Conservation (phyloP, 2,888 invertebrate species). For the Leucophora obtusa region DNA sequence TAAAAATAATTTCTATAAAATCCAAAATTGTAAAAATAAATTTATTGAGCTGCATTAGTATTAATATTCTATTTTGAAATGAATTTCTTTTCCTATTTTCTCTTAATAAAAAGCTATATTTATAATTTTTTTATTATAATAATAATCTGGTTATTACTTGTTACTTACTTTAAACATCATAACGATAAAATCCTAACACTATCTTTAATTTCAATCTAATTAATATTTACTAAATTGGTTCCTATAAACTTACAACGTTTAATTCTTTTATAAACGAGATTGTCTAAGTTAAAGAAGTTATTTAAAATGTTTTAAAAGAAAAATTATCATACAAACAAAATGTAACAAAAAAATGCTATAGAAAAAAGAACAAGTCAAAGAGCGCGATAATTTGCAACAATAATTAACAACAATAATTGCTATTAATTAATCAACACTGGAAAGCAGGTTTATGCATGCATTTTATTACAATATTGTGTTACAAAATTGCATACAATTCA, state of each 20-base stretch:
- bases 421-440: constrained; percentile 54
- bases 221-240: constrained; percentile 35
- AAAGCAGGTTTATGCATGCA: constrained; percentile 12
- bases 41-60: too few relatives aligned
- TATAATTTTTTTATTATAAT: background rate
- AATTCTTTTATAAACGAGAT: background rate
- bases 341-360: constrained; percentile 5
- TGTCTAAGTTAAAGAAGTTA: constrained; percentile 18
- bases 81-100: background rate
- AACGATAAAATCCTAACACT: constrained; percentile 30
- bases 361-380: constrained; percentile 37
- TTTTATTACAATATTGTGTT: constrained; percentile 11
- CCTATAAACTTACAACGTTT: constrained; percentile 7
- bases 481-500: background rate
- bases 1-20: too few relatives aligned
- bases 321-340: background rate
- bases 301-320: constrained; percentile 4
- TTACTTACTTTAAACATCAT: background rate
- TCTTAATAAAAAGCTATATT: background rate
- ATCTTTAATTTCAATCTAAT: constrained; percentile 50
- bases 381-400: constrained; percentile 61
- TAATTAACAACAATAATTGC: constrained; percentile 60
- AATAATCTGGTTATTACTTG: constrained; percentile 4
- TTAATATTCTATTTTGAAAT: too few relatives aligned
- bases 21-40: too few relatives aligned